phyloP scores from a whole-genome alignment of 1,140 invertebrate species.

The Oreohelix idahoensis region DNA sequence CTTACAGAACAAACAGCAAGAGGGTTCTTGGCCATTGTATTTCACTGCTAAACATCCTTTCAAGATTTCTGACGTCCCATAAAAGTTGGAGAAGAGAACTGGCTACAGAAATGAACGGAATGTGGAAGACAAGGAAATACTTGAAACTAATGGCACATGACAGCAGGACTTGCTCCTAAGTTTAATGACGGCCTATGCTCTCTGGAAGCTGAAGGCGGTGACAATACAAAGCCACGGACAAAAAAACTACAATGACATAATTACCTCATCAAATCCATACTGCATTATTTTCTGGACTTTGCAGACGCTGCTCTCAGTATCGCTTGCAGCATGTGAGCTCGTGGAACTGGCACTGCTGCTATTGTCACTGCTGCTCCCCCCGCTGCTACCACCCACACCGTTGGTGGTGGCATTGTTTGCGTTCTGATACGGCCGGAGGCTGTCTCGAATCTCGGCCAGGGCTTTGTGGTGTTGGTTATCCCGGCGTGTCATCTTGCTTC shows the following conservation, averaged over 20 bases:
- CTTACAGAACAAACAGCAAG: no score
- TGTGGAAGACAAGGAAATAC: no score
- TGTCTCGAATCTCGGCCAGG: slow-evolving; percentile 88
- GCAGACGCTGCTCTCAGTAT: slow-evolving; percentile 49
- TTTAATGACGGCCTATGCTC: no score
- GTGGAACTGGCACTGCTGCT: slow-evolving; percentile 34
- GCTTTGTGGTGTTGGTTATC: slow-evolving; percentile 85
- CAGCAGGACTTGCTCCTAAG: no score
- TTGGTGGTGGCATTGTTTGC: slow-evolving; percentile 76
- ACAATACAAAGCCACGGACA: no score
- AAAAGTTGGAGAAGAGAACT: no score
- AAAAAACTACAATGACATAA: not conserved
- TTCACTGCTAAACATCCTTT: no score
- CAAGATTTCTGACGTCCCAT: no score
- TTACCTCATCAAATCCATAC: slow-evolving; percentile 68
- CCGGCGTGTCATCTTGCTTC: slow-evolving; percentile 43
- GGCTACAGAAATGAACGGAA: no score
- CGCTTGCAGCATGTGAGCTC: slow-evolving; percentile 69
- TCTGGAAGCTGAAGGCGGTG: no score
- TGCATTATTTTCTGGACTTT: slow-evolving; percentile 56
- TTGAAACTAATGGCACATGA: no score
- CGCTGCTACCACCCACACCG: slow-evolving; percentile 79
- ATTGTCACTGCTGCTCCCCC: slow-evolving; percentile 58
- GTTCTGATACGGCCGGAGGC: slow-evolving; percentile 86
- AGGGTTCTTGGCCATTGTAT: no score